Evolutionary conservation across 2,888 invertebrate species (phyloP).

Genomic region (Tiliacea aurago): DNA sequence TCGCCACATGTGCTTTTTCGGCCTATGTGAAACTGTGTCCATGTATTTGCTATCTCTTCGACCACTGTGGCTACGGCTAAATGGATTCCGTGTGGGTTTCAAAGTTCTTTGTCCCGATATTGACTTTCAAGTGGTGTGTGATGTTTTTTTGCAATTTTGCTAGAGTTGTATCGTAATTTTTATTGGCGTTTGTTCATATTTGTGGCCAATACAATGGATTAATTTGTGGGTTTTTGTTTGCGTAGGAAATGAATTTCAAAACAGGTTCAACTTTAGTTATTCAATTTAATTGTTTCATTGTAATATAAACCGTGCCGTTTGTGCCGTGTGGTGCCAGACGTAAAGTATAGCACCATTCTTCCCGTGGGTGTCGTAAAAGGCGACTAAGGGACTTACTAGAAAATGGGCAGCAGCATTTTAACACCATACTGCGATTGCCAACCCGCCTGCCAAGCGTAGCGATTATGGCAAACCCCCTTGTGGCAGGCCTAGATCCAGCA

Average conservation of each 20-base stretch:
- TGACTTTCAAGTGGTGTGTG: slow-evolving; percentile 69
- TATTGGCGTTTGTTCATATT: slow-evolving; percentile 7
- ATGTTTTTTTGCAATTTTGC: slow-evolving; percentile 61
- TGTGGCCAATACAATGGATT: not conserved
- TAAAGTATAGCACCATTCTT: too few species aligned
- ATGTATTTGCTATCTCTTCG: slow-evolving; percentile 65
- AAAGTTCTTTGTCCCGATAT: slow-evolving; percentile 72
- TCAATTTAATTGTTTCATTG: not conserved
- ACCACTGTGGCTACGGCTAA: slow-evolving; percentile 68
- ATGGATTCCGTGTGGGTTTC: slow-evolving; percentile 75
- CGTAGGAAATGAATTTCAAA: not conserved
- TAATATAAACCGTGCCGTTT: too few species aligned
- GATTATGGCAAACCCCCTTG: too few species aligned
- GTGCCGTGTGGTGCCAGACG: too few species aligned
- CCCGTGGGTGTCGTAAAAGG: too few species aligned
- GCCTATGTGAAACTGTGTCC: slow-evolving; percentile 54
- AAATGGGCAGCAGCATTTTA: too few species aligned
- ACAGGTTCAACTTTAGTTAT: not conserved
- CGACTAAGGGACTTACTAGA: too few species aligned
- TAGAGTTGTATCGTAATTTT: slow-evolving; percentile 41
- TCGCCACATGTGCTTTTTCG: slow-evolving; percentile 60
- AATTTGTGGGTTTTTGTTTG: not conserved
- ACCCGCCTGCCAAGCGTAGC: too few species aligned
- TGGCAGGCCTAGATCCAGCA: too few species aligned
- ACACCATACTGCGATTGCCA: too few species aligned